Evolutionary conservation across 2,888 invertebrate species (phyloP).

Genomic region (Pharmacophagus antenor): DNA sequence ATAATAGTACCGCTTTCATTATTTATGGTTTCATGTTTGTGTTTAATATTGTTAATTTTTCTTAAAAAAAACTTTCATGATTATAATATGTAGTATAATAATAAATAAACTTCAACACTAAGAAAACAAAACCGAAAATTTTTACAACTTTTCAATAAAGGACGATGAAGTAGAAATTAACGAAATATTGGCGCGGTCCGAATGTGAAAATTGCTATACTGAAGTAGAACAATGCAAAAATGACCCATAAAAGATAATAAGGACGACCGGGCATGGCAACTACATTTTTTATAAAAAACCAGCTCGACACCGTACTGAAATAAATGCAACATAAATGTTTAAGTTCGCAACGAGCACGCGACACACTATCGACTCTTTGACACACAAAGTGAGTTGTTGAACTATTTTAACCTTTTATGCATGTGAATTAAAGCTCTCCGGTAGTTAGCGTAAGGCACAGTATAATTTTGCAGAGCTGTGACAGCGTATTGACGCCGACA

Average conservation of each 20-base stretch:
- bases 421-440: constrained; percentile 39
- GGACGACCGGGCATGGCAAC: constrained; percentile 42
- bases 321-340: constrained; percentile 57
- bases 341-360: constrained; percentile 51
- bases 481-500: constrained; percentile 55
- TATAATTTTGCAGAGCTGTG: constrained; percentile 30
- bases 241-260: constrained; percentile 42
- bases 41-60: too few relatives aligned
- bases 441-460: constrained; percentile 30
- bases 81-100: too few relatives aligned
- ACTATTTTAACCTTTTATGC: constrained; percentile 43
- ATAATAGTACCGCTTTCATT: too few relatives aligned
- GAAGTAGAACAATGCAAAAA: constrained; percentile 24
- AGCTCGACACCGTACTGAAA: constrained; percentile 39
- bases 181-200: neutral
- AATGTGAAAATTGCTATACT: constrained; percentile 4
- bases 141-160: neutral
- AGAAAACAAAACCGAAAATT: neutral
- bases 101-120: too few relatives aligned
- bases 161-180: neutral
- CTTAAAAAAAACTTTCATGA: too few relatives aligned
- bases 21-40: too few relatives aligned
- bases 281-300: constrained; percentile 51
- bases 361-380: constrained; percentile 44
- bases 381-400: constrained; percentile 38